These are phyloP conservation scores for Chaenodraco wilsoni DNA, from an alignment of 2,797 vertebrate species.

Conservation along the genomic window DNA sequence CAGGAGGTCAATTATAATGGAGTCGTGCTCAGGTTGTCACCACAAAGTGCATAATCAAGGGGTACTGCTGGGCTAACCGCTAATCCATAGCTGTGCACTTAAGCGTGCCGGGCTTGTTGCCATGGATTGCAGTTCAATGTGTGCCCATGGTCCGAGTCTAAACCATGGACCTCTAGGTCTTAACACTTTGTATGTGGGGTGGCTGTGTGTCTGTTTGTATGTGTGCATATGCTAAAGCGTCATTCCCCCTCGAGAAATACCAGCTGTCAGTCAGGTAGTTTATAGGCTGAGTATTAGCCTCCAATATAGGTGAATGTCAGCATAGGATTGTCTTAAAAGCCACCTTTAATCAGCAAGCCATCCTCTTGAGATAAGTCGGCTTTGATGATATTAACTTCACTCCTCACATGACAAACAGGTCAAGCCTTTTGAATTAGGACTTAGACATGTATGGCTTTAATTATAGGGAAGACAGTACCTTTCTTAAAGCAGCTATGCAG, in stretches of 20 bases:
- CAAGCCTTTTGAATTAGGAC: constrained; percentile 55
- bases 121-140: constrained; percentile 57
- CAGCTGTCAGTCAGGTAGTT: constrained; percentile 68
- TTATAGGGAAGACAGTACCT: constrained; percentile 42
- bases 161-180: constrained; percentile 40
- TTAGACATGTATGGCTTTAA: constrained; percentile 68
- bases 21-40: constrained; percentile 73
- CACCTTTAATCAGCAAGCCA: constrained; percentile 72
- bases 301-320: constrained; percentile 75
- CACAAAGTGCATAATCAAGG: constrained; percentile 72
- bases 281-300: constrained; percentile 75
- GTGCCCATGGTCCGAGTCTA: constrained; percentile 42
- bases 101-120: constrained; percentile 61
- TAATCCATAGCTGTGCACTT: constrained; percentile 77
- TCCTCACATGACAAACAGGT: constrained; percentile 64
- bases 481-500: constrained; percentile 1
- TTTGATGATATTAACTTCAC: constrained; percentile 72
- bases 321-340: constrained; percentile 72
- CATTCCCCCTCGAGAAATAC: constrained; percentile 20
- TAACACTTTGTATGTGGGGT: constrained; percentile 22
- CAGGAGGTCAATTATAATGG: constrained; percentile 74
- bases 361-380: constrained; percentile 56
- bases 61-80: constrained; percentile 66
- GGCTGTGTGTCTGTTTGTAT: constrained; percentile 22
- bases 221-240: constrained; percentile 28